Base-by-base conservation (phyloP, 2,113 vertebrate genomes). In the Pluvialis apricaria region DNA sequence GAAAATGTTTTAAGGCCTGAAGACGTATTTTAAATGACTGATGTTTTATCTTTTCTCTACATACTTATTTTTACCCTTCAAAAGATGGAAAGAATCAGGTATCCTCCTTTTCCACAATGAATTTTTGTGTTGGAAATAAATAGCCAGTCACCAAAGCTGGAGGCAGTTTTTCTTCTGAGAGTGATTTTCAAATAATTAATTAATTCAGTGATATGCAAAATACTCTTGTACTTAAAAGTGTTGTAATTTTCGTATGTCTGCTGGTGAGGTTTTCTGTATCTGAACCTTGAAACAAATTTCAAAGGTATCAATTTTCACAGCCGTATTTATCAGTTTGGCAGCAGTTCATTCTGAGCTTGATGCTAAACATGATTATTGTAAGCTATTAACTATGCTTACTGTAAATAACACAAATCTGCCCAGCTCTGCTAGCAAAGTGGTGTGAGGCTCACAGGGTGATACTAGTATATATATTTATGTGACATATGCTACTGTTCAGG, bases 321-420 rank as follows among this genome's bases (percentile, higher is more conserved):
- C n/a, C 18, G 25, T 34, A 29, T 94, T 95, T 96, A 89, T 96
- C 68, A 76, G 38, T 72, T 93, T 95, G 78, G 93, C 64, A 94
- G 78, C 72, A 90, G 51, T 93, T 95, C 32, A 69, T 94, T 96
- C 96, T 64, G 38, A 91, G 82, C 80, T 90, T 84, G 65, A 90
- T 95, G 42, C 57, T 96, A 72, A 91, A 93, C 88, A n/a, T 90
- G 69, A 29, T 97, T 91, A 91, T 92, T 96, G 13, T 40, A 89
- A 94, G 49, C 94, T 91, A n/a, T 79, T 94, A 96, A 34, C 79
- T 93, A 1, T 76, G 52, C 51, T 72, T 90, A 71, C 38, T 62
- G 62, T 70, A 92, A 94, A 78, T 88, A 62, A 94, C 85, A 68
- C 19, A 49, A 29, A 88, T 75, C 44, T 92, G 18, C 62, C 91